Evolutionary conservation across 2,113 vertebrate species (phyloP).

Genomic region (Suricata suricatta): DNA sequence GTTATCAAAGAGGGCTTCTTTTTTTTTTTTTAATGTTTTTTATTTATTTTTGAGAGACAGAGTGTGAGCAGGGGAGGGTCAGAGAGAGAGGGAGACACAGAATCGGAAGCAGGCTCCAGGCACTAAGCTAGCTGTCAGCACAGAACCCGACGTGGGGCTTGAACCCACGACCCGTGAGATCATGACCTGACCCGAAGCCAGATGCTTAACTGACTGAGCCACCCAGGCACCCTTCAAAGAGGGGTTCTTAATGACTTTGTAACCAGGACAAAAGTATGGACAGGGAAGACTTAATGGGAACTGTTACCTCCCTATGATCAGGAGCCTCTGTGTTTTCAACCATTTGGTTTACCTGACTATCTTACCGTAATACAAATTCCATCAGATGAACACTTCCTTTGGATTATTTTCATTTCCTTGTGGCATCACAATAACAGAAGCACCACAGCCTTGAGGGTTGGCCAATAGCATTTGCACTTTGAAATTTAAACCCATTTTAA

Average conservation of each 20-base stretch:
- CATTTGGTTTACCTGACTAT: neutral
- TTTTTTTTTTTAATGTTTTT: too few species aligned
- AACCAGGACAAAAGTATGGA: neutral
- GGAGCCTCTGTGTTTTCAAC: neutral
- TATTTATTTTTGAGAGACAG: too few species aligned
- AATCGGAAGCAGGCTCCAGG: too few species aligned
- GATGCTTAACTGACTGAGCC: too few species aligned
- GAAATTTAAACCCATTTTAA: neutral
- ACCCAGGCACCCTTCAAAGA: neutral
- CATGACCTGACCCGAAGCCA: too few species aligned
- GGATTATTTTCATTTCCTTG: neutral
- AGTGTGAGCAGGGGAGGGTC: too few species aligned
- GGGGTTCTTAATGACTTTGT: neutral
- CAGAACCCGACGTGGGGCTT: too few species aligned
- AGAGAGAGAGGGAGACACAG: too few species aligned
- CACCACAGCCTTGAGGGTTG: neutral
- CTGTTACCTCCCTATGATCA: neutral
- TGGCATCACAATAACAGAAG: neutral
- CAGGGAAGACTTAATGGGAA: neutral
- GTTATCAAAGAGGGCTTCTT: neutral
- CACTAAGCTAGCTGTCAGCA: too few species aligned
- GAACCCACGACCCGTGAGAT: too few species aligned
- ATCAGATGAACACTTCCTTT: neutral
- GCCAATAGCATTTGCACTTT: neutral
- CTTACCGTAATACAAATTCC: neutral